Conservation (phyloP, 2,888 invertebrate genomes). For the Drosophila macrothrix region DNA sequence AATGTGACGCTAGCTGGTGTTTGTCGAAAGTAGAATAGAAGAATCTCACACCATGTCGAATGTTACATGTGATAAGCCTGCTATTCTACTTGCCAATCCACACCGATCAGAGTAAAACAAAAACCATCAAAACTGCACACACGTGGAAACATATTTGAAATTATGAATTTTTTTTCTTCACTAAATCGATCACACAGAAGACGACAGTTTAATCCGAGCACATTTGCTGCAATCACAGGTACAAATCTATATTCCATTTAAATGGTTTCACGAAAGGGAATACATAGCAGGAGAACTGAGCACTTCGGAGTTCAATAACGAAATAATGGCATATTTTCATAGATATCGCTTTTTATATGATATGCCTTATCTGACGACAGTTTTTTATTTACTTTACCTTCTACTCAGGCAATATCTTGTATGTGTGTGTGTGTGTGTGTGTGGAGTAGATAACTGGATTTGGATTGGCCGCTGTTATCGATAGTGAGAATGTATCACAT, state of each 20-base stretch:
- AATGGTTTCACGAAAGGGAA: slow-evolving; percentile 3
- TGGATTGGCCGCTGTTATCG: slow-evolving; percentile 77
- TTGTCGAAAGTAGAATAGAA: slow-evolving; percentile 81
- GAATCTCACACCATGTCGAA: slow-evolving; percentile 71
- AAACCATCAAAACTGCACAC: not conserved
- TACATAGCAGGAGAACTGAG: slow-evolving; percentile 48
- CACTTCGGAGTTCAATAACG: slow-evolving; percentile 77
- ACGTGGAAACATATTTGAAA: not conserved
- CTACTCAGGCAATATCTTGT: slow-evolving; percentile 57
- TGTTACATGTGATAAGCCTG: slow-evolving; percentile 77
- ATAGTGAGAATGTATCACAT: slow-evolving; percentile 56
- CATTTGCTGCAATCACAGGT: slow-evolving; percentile 13
- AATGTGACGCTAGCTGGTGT: slow-evolving; percentile 56
- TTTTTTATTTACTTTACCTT: slow-evolving; percentile 74
- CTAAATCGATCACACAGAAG: not conserved
- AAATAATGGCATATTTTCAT: slow-evolving; percentile 81
- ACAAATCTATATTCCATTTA: slow-evolving; percentile 9
- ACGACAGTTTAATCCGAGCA: slow-evolving; percentile 30
- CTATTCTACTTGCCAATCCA: slow-evolving; percentile 77
- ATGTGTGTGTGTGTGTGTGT: slow-evolving; percentile 42
- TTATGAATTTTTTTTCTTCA: not conserved
- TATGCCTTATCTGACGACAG: slow-evolving; percentile 70
- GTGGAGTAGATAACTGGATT: slow-evolving; percentile 73
- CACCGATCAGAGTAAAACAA: slow-evolving; percentile 44
- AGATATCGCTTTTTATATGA: slow-evolving; percentile 81